Evolutionary conservation across 2,113 vertebrate genomes (phyloP), one percentile per base, ranked within the genome.

Genomic region (Calyptomena viridis): DNA sequence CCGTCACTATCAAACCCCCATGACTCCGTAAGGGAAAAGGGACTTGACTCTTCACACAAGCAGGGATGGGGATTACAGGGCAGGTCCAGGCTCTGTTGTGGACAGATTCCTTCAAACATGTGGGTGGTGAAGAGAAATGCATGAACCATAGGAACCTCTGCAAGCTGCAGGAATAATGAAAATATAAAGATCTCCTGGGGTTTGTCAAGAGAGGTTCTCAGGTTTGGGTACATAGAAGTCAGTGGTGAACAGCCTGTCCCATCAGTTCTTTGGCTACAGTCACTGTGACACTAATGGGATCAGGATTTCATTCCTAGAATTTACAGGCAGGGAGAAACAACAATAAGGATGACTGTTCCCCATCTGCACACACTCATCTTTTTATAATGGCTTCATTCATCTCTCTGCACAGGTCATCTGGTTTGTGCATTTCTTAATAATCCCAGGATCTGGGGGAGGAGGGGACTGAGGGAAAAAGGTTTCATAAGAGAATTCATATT

Each of bases 371-470:
- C 76, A 71, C 87, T 84, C 52, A 89, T 87, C 52, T 87, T 72
- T 88, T 92, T 63, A 64, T 79, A 86, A 94, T 53, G 68, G 62
- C 77, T 87, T 55, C 56, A 84, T 89, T 93, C 71, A 91, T 89
- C 87, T 73, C 91, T 60, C 81, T 53, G 1, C 52, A 35, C 37
- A 37, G 50, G 78, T 91, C 87, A 59, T 82, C 72, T 84, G 42
- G 27, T 56, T 89, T 91, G 35, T 64, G n/a, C 30, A 52, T 75
- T 81, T 84, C 84, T 81, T 44, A 84, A 60, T 82, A 64, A 73
- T 64, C 49, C 53, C 82, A 76, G 31, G 73, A 78, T 46, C 24
- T 79, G 44, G 15, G 49, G 28, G 58, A 90, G 78, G 75, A 91
- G 53, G 40, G 15, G 37, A 63, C 15, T 25, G 66, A 67, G 28